These are phyloP conservation scores for Aphaenogaster floridana DNA, from an alignment of 1,140 invertebrate species.

Conservation along the genomic window DNA sequence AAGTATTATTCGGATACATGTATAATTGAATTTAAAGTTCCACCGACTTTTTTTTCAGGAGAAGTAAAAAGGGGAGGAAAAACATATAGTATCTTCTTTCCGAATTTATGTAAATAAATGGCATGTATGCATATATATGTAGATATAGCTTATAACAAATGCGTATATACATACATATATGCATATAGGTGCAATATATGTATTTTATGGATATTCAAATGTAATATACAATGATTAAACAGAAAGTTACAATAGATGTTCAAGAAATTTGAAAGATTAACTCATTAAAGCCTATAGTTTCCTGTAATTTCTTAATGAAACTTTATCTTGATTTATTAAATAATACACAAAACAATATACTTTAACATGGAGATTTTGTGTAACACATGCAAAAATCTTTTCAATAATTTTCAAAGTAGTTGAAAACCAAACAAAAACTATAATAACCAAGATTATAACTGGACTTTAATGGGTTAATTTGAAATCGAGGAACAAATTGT, in stretches of 20 bases:
- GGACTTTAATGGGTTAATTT: constrained; percentile 49
- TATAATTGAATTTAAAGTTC: constrained; percentile 46
- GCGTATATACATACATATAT: constrained; percentile 49
- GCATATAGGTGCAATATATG: constrained; percentile 48
- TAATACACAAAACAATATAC: constrained; percentile 9
- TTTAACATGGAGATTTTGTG: not conserved
- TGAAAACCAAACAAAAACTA: not conserved
- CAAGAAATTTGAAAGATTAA: constrained; percentile 42
- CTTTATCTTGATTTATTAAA: not conserved
- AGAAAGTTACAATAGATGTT: constrained; percentile 37
- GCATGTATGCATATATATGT: constrained; percentile 60
- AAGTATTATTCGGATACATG: constrained; percentile 53
- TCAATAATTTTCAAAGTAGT: not conserved
- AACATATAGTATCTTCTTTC: constrained; percentile 40
- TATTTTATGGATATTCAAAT: constrained; percentile 59
- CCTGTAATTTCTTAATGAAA: not conserved
- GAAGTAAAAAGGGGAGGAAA: not conserved
- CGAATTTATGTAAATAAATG: constrained; percentile 57
- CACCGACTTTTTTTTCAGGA: constrained; percentile 5
- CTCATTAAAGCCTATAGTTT: constrained; percentile 30
- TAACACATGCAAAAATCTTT: not conserved
- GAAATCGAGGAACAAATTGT: constrained; percentile 14
- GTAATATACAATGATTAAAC: constrained; percentile 55
- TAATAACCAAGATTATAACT: not conserved
- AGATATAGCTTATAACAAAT: constrained; percentile 59